A percentile compares a stretch with the other conserved stretches of the same genome.
Conservation (phyloP, 2,797 vertebrate genomes). For the Chaunax sp. region DNA sequence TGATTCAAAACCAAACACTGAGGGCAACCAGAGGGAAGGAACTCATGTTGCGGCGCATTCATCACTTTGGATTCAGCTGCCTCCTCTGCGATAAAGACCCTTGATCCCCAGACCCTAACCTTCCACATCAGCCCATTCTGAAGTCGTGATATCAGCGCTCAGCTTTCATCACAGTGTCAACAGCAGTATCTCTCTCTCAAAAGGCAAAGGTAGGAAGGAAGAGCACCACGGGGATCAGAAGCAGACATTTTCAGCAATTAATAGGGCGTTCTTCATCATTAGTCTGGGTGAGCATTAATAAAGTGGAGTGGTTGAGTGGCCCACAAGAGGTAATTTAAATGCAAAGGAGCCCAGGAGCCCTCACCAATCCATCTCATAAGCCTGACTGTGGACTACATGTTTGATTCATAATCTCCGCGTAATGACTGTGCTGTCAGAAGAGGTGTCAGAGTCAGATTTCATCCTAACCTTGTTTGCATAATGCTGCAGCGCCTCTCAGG, state of each 20-base stretch:
- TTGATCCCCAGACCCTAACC: conserved; percentile 59
- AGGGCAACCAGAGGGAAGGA: conserved; percentile 31
- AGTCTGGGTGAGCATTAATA: conserved; percentile 63
- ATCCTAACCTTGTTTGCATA: conserved; percentile 65
- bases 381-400: conserved; percentile 61
- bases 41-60: conserved; percentile 10
- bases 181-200: conserved; percentile 34
- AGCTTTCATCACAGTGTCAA: conserved; percentile 67
- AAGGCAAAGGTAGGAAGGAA: conserved; percentile 28
- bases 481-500: conserved; percentile 67
- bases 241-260: conserved; percentile 65
- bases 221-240: conserved; percentile 33
- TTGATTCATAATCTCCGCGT: conserved; percentile 70
- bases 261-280: conserved; percentile 63
- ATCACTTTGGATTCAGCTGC: conserved; percentile 50
- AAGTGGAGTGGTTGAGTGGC: conserved; percentile 46
- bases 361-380: conserved; percentile 63
- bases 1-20: conserved; percentile 58
- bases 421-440: conserved; percentile 73
- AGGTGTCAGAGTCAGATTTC: conserved; percentile 72
- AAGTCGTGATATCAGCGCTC: conserved; percentile 47
- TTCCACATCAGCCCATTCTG: conserved; percentile 30
- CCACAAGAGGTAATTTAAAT: conserved; percentile 71
- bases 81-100: conserved; percentile 49
- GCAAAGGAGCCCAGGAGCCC: conserved; percentile 64